These are phyloP conservation scores for Pterostichus madidus DNA, from an alignment of 2,888 invertebrate species.

Conservation along the genomic window DNA sequence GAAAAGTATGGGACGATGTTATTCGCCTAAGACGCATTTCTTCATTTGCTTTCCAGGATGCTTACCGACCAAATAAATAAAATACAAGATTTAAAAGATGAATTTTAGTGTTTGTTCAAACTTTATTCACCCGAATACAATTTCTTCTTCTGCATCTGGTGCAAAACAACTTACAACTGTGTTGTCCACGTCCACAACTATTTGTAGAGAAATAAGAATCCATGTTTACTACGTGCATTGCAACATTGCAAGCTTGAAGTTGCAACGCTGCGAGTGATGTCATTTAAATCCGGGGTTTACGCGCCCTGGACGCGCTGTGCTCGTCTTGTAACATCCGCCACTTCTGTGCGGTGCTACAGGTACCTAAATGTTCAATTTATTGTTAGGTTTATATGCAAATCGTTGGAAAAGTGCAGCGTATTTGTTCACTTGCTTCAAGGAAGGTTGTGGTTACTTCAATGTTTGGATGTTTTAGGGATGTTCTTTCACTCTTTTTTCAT, in stretches of 20 bases:
- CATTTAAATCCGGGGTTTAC: constrained; percentile 27
- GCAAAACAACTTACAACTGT: not conserved
- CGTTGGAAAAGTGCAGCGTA: not conserved
- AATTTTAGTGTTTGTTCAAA: too few species aligned
- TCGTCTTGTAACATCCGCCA: not conserved
- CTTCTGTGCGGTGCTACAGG: not conserved
- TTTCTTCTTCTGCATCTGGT: too few species aligned
- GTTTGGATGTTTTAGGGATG: too few species aligned
- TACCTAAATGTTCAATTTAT: constrained; percentile 2
- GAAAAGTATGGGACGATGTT: too few species aligned
- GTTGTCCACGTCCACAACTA: too few species aligned
- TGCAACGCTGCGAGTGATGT: constrained; percentile 15
- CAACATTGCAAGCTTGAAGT: not conserved
- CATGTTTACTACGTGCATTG: not conserved
- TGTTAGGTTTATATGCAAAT: constrained; percentile 2
- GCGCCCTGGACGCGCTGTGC: not conserved
- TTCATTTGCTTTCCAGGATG: too few species aligned
- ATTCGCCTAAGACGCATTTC: too few species aligned
- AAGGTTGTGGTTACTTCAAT: not conserved
- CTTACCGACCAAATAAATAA: too few species aligned
- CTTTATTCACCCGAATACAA: too few species aligned
- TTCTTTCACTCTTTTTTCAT: too few species aligned
- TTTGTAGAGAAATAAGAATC: not conserved
- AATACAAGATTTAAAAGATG: too few species aligned
- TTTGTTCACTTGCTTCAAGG: not conserved